Conservation (phyloP, 2,797 vertebrate genomes). For the Tarsius wallacei region DNA sequence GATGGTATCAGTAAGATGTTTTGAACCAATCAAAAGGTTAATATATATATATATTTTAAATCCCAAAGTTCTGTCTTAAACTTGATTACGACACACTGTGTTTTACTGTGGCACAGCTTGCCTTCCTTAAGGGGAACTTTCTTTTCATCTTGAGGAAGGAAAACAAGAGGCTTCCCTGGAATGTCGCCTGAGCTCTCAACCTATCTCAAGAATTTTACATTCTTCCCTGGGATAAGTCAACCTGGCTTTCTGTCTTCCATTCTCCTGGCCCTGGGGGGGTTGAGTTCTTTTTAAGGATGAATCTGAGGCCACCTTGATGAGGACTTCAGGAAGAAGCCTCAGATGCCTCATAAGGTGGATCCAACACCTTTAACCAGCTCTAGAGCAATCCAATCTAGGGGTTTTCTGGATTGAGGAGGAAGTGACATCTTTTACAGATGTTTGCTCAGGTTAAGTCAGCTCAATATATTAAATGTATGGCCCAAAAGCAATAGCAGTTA, state of each 20-base stretch:
- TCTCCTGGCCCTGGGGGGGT: background rate
- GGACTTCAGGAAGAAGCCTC: background rate
- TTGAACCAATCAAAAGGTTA: background rate
- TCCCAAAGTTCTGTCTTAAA: background rate
- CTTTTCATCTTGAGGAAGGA: constrained; percentile 11
- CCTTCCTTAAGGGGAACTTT: background rate
- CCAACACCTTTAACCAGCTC: background rate
- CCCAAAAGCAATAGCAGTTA: background rate
- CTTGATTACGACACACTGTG: background rate
- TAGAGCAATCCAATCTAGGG: background rate
- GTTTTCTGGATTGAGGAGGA: background rate
- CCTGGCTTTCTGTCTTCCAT: background rate
- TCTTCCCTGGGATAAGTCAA: background rate
- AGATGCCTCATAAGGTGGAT: background rate
- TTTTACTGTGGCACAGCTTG: background rate
- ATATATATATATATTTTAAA: background rate
- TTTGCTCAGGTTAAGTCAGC: background rate
- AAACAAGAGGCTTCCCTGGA: background rate
- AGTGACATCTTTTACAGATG: background rate
- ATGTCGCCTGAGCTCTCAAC: background rate
- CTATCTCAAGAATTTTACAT: background rate
- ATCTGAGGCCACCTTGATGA: background rate
- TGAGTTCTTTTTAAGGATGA: constrained; percentile 43
- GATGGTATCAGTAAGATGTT: background rate
- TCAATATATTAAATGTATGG: background rate